Base-by-base conservation (phyloP, 2,888 invertebrate species). In the Proisotoma minuta region DNA sequence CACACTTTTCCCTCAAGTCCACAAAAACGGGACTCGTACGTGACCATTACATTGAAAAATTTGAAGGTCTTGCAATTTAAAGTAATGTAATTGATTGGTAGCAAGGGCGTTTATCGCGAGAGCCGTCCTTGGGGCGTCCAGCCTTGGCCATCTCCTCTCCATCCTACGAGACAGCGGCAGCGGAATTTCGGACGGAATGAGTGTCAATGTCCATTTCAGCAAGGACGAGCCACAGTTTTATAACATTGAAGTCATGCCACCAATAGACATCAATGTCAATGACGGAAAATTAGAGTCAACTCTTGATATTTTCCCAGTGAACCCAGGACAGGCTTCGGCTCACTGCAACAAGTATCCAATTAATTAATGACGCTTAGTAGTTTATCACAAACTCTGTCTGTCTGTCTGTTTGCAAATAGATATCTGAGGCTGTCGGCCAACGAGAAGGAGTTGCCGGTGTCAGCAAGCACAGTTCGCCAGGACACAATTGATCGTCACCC, bases 171-270 rank as follows among this genome's bases (percentile, higher is more conserved):
- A 92, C 77, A 79, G 82, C 15, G 91, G 90, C 0, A 83, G 85
- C 58, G 92, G 92, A 0, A 85, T 88, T 0, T 90, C 84, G 2
- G 90, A 92, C 77, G 92, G 86, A 0, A 90, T 91, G 76, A 89
- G 90, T 2, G 82, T 92, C 1, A 93, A 92, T 78, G 84, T 91
- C 4, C 43, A 34, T 18, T 65, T 68, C 27, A 43, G 57, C 10
- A 54, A 50, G 8, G 91, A 91, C 74, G 83, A 85, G 0, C 88
- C 84, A 0, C 90, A 91, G 83, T 76, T 82, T 34, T 78, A 75
- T 69, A 80, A 75, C 75, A 77, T 74, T 67, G 77, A 75, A 18
- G 73, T 76, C n/a, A 74, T 51, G 22, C 68, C 68, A n/a, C 76
- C 48, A 78, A n/a, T n/a, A n/a, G n/a, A n/a, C 81, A 51, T n/a